Percentiles rank a stretch among this genome's conserved stretches.
Evolutionary conservation across 2,888 invertebrate genomes (phyloP).

Genomic region (Sialis fuliginosa): DNA sequence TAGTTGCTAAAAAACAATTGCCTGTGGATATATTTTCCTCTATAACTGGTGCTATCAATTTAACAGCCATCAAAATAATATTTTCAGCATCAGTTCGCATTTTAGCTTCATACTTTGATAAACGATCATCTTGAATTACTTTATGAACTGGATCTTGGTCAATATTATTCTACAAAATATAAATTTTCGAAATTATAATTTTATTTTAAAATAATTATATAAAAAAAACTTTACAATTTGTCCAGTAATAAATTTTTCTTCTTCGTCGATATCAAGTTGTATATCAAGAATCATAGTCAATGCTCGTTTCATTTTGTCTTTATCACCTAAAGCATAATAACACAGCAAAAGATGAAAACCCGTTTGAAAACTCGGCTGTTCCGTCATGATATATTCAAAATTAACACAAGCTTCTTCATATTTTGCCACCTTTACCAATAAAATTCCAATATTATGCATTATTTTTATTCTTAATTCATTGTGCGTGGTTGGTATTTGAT

Average conservation of each 20-base stretch:
- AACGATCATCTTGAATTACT: conserved; percentile 57
- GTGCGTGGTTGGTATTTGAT: conserved; percentile 86
- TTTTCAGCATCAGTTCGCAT: conserved; percentile 59
- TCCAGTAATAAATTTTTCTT: conserved; percentile 44
- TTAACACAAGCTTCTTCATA: conserved; percentile 91
- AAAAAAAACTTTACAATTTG: background rate
- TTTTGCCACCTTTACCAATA: conserved; percentile 90
- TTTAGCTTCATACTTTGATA: conserved; percentile 53
- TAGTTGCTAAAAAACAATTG: conserved; percentile 12
- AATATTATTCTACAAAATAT: background rate
- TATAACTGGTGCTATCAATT: conserved; percentile 73
- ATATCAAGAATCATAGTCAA: conserved; percentile 83
- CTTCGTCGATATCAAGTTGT: conserved; percentile 66
- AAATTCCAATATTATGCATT: conserved; percentile 92
- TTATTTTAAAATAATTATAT: background rate
- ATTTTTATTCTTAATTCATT: conserved; percentile 89
- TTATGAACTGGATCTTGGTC: conserved; percentile 31
- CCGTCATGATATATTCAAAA: conserved; percentile 96
- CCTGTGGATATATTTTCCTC: conserved; percentile 50
- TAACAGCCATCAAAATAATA: conserved; percentile 69
- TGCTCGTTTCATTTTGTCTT: conserved; percentile 82
- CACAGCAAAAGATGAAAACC: conserved; percentile 82
- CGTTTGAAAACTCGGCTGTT: conserved; percentile 54
- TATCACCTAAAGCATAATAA: conserved; percentile 76
- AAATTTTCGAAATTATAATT: background rate